Conservation (phyloP, 2,797 vertebrate genomes). For the Sparus aurata region DNA sequence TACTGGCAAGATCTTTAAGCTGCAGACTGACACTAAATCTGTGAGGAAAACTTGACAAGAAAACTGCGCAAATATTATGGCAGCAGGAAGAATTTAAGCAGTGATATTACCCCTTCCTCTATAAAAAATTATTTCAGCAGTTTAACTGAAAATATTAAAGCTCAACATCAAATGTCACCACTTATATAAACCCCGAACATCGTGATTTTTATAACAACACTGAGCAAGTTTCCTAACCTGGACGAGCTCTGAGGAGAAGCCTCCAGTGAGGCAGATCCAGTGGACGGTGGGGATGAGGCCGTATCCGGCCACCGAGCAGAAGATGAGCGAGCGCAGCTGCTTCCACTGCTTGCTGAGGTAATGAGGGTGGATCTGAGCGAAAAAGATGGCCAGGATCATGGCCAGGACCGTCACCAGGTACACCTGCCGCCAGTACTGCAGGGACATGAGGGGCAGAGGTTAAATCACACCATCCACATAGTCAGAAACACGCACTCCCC, state of each 20-base stretch:
- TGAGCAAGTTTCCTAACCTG: slow-evolving; percentile 83
- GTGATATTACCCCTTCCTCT: too few relatives aligned
- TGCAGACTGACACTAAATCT: background rate
- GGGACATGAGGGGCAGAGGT: background rate
- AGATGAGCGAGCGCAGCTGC: slow-evolving; percentile 91
- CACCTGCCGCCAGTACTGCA: slow-evolving; percentile 96
- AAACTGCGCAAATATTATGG: too few relatives aligned
- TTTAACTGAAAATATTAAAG: background rate
- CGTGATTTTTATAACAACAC: too few relatives aligned
- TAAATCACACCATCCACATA: background rate
- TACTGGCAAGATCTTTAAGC: background rate
- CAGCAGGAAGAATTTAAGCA: too few relatives aligned
- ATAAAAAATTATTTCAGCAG: background rate
- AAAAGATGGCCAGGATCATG: slow-evolving; percentile 96
- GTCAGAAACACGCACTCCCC: background rate
- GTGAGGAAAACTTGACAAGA: background rate
- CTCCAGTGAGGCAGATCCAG: slow-evolving; percentile 95
- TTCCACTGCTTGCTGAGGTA: slow-evolving; percentile 97
- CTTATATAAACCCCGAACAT: too few relatives aligned
- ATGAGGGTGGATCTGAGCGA: slow-evolving; percentile 95
- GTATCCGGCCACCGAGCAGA: slow-evolving; percentile 92
- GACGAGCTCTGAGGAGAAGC: slow-evolving; percentile 90
- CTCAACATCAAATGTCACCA: background rate
- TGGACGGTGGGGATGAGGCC: slow-evolving; percentile 94
- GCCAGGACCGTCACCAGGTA: slow-evolving; percentile 95